A percentile compares a stretch with the other conserved stretches of the same genome.
These are phyloP conservation scores for Hemiprocne comata DNA, from an alignment of 2,113 vertebrate species.

Conservation along the genomic window DNA sequence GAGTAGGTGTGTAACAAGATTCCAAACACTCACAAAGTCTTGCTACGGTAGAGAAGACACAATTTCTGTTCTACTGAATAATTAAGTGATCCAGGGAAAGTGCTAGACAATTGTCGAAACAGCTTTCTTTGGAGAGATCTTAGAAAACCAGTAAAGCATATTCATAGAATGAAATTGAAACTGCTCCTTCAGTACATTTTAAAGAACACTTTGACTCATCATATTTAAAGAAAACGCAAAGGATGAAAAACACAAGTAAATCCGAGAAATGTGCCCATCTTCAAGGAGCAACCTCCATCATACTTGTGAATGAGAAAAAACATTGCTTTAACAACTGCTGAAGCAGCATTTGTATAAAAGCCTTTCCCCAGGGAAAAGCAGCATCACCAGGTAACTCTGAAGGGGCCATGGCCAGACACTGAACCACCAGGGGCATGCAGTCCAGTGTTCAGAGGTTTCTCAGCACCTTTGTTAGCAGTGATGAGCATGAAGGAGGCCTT, in stretches of 20 bases:
- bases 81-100: background rate
- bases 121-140: background rate
- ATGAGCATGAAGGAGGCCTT: background rate
- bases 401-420: background rate
- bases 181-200: background rate
- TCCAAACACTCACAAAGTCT: background rate
- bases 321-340: background rate
- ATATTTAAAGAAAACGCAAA: background rate
- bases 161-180: background rate
- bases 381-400: background rate
- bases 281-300: background rate
- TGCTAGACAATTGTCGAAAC: background rate
- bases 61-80: background rate
- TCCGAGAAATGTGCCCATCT: background rate
- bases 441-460: background rate
- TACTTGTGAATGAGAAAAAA: rapidly evolving
- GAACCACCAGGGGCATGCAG: background rate
- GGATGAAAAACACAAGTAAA: background rate
- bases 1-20: background rate
- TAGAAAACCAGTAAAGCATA: background rate
- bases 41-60: background rate
- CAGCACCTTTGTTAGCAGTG: background rate
- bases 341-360: background rate
- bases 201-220: background rate
- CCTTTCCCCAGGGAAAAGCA: background rate